Base-by-base conservation (phyloP, 2,113 vertebrate genomes). In the Sitta europaea region DNA sequence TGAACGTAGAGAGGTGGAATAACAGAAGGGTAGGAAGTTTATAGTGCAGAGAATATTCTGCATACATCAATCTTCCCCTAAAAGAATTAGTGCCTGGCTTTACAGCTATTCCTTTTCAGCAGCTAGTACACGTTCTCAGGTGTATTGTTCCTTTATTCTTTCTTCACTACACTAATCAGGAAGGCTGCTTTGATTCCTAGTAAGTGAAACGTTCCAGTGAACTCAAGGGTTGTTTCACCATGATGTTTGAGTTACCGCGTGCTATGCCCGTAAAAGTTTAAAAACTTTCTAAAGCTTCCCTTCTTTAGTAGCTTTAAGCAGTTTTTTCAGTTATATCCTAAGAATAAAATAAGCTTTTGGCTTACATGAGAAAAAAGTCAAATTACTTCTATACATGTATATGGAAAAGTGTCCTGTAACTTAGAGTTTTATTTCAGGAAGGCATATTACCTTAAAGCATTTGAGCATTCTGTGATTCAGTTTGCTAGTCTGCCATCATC, bases 61-160 rank as follows among this genome's bases (percentile, higher is more conserved):
- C 14, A 9, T 23, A 23, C 1, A 7, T 68, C 42, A 59, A 33
- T 25, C 38, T 71, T 89, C 45, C 29, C 12, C 19, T 0, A 0
- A n/a, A 38, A 50, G 42, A 76, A 47, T 58, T 40, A 24, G 23
- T 57, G 54, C 21, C 57, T 72, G 66, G 28, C 53, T 93, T 54
- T 58, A 42, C 10, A 70, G 53, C 74, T 33, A 23, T 83, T 85
- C 0, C 0, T 42, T 94, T 72, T 79, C 50, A 76, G 59, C 4
- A 1, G 10, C 22, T 54, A 15, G 7, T 76, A 54, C 27, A 7
- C 10, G 4, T 71, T 77, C 35, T 63, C 35, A 66, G 38, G 9
- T 70, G 40, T 23, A 29, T 36, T 58, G 19, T 48, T 94, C 10
- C 3, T 43, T 83, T 86, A 62, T 71, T 7, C 14, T 3, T 63